Base-by-base conservation (phyloP, 2,113 vertebrate genomes). In the Sorex araneus region DNA sequence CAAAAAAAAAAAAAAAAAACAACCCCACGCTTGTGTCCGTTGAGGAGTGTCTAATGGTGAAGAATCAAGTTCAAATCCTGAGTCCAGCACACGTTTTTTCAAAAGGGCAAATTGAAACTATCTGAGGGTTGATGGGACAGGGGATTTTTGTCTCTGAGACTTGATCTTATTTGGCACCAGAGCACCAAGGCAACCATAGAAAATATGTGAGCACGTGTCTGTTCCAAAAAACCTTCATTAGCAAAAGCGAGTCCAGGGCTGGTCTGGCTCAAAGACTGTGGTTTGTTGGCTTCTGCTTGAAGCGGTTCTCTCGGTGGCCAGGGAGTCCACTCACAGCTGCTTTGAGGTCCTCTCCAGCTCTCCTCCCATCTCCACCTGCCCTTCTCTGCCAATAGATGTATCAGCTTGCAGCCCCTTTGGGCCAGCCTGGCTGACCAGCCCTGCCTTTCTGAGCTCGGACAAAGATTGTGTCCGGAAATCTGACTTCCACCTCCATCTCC, bases 371-470 rank as follows among this genome's bases (percentile, higher is more conserved):
- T 8, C 15, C 63, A 36, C 43, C 16, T 10, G 3, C 16, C 77
- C 18, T 11, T 47, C 60, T 45, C 50, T 69, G 12, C 63, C 64
- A 79, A 8, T 0, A 7, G 87, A 69, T 15, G 21, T 1, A 7
- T 36, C 32, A 60, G 36, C 87, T 47, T 40, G 40, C 15, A 32
- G 30, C 54, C 36, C 25, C 13, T 11, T 50, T 27, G 2, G 16
- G 8, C 43, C 36, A 1, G 28, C 18, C 71, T 7, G 12, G 21
- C 16, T n/a, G 19, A 13, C 0, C 0, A 47, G 30, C 28, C 40
- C 73, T 8, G 11, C 1, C 13, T 27, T 12, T 92, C 4, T 0
- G 0, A 4, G 12, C 40, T 74, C 47, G 40, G 27, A 3, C 27
- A 28, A 15, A 63, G 63, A 23, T 36, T 76, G 0, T 64, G 6